phyloP scores from a whole-genome alignment of 1,140 invertebrate species.

The Akabosia matsudoensis region DNA sequence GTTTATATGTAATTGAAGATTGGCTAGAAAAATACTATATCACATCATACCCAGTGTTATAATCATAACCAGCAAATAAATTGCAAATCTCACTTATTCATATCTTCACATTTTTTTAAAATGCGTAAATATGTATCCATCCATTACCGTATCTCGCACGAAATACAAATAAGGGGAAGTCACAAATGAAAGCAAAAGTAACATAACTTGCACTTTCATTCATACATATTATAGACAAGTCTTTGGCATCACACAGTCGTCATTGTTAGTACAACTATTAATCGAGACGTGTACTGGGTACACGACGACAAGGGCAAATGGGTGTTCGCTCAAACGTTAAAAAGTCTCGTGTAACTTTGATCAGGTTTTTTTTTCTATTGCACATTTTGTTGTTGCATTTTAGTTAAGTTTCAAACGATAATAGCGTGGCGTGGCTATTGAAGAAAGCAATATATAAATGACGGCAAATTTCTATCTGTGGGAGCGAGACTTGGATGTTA shows the following conservation, averaged over 20 bases:
- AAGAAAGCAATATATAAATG: background rate
- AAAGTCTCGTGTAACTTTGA: background rate
- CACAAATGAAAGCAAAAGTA: constrained; percentile 14
- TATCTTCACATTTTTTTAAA: background rate
- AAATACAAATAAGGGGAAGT: background rate
- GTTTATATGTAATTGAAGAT: background rate
- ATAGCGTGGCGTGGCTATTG: no score
- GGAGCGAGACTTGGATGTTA: background rate
- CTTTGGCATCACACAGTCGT: background rate
- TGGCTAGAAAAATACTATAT: background rate
- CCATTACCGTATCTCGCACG: background rate
- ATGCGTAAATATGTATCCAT: background rate
- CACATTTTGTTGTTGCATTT: background rate
- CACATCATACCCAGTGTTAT: background rate
- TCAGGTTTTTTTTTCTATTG: background rate
- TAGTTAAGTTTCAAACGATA: background rate
- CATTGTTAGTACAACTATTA: background rate
- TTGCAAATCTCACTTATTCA: background rate
- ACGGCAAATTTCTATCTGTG: background rate
- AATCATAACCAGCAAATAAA: background rate
- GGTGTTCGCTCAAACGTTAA: background rate
- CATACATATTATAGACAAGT: background rate
- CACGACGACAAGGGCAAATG: background rate
- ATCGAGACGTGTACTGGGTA: background rate
- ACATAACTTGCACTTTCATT: constrained; percentile 14